These are phyloP conservation scores for Lepidocolaptes lacrymiger DNA, from an alignment of 2,797 vertebrate genomes.

Conservation along the genomic window DNA sequence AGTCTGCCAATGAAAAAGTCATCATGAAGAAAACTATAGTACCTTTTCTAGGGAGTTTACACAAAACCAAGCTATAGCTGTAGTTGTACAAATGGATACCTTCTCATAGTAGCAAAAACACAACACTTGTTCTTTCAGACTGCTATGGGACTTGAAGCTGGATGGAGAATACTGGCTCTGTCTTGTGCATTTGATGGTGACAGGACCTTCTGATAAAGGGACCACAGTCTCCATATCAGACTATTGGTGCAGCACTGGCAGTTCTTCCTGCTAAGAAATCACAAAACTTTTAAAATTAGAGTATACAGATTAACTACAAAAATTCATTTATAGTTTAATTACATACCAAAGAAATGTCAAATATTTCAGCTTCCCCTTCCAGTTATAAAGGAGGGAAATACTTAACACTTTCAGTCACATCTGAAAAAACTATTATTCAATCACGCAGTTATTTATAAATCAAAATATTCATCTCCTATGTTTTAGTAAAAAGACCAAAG, in stretches of 20 bases:
- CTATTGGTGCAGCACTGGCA: not conserved
- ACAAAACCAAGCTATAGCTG: not conserved
- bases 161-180: not conserved
- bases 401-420: not conserved
- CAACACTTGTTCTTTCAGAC: not conserved
- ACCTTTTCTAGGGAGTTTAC: not conserved
- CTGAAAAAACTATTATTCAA: not conserved
- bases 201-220: not conserved
- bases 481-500: not conserved
- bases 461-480: not conserved
- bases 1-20: not conserved
- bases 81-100: not conserved
- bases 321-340: not conserved
- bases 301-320: not conserved
- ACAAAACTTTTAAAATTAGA: not conserved
- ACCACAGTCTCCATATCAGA: rapidly evolving
- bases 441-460: not conserved
- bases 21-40: not conserved
- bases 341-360: not conserved
- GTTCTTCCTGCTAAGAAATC: not conserved
- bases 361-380: not conserved
- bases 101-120: not conserved
- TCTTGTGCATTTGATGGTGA: not conserved
- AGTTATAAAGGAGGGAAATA: not conserved
- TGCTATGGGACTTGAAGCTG: not conserved